Evolutionary conservation across 2,113 vertebrate genomes (phyloP).

Genomic region (Eublepharis macularius): DNA sequence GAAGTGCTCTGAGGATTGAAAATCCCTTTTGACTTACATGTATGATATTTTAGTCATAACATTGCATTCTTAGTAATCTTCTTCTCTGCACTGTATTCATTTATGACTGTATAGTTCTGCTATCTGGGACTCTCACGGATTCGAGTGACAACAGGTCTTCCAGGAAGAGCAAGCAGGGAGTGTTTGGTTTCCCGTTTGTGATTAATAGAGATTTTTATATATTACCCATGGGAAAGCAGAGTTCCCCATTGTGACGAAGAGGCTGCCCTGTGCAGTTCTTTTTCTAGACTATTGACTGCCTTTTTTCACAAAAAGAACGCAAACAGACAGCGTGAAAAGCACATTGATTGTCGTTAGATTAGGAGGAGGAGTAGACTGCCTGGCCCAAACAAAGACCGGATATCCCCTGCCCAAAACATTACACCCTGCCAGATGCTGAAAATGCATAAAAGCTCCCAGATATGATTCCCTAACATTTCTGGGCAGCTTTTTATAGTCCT

Average conservation of each 20-base stretch:
- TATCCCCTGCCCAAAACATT: too few relatives aligned
- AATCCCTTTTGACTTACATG: neutral
- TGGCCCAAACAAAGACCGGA: neutral
- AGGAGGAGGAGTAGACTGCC: neutral
- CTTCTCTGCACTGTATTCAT: constrained; percentile 23
- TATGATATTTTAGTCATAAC: neutral
- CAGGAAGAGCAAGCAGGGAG: constrained; percentile 64
- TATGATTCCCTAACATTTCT: neutral
- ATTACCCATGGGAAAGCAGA: constrained; percentile 44
- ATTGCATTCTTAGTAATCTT: neutral
- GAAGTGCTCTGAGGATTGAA: too few relatives aligned
- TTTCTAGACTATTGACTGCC: constrained; percentile 52
- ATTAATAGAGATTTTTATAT: constrained; percentile 62
- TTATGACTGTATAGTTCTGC: constrained; percentile 15
- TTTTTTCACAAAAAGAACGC: constrained; percentile 67
- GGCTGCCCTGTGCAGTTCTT: constrained; percentile 42
- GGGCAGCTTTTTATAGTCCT: neutral
- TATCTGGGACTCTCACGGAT: constrained; percentile 20
- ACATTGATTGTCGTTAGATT: constrained; percentile 15
- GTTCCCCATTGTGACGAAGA: constrained; percentile 13
- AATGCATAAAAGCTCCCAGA: neutral
- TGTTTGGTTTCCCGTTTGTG: constrained; percentile 61
- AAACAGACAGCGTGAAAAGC: constrained; percentile 52
- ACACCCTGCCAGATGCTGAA: too few relatives aligned
- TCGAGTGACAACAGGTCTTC: constrained; percentile 26